Evolutionary conservation across 2,888 invertebrate species (phyloP).

Genomic region (Dryobota labecula): DNA sequence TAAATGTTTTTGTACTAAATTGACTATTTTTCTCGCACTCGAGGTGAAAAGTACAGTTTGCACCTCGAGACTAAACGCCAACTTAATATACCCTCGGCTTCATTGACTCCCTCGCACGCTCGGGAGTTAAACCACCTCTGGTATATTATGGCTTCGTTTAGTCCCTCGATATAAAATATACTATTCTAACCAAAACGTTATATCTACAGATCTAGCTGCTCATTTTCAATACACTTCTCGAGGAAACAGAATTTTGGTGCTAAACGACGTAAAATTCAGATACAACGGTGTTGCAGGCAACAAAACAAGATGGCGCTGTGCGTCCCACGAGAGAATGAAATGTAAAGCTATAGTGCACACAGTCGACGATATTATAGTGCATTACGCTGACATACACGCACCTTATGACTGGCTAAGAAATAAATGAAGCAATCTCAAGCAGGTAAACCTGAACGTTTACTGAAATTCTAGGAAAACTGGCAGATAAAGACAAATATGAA

Average conservation of each 20-base stretch:
- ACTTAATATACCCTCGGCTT: no score
- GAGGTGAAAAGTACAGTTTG: no score
- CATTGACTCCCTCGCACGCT: no score
- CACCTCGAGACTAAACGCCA: no score
- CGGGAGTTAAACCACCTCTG: no score
- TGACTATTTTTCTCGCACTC: no score
- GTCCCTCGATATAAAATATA: no score
- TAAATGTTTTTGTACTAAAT: no score
- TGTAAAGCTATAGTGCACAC: slow-evolving; percentile 69
- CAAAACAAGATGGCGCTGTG: slow-evolving; percentile 70
- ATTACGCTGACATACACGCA: slow-evolving; percentile 55
- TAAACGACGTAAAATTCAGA: slow-evolving; percentile 59
- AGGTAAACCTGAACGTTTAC: background rate
- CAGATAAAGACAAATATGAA: background rate
- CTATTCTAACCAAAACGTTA: background rate
- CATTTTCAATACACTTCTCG: slow-evolving; percentile 40
- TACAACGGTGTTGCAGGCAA: slow-evolving; percentile 48
- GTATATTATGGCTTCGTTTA: no score
- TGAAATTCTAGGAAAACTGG: background rate
- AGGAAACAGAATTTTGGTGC: slow-evolving; percentile 60
- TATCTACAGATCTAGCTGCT: slow-evolving; percentile 39
- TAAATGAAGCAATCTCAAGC: background rate
- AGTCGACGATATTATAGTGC: slow-evolving; percentile 59
- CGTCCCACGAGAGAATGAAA: slow-evolving; percentile 58
- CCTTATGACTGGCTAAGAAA: slow-evolving; percentile 5